Conservation (phyloP, 2,113 vertebrate species). For the Zosterops japonicus region DNA sequence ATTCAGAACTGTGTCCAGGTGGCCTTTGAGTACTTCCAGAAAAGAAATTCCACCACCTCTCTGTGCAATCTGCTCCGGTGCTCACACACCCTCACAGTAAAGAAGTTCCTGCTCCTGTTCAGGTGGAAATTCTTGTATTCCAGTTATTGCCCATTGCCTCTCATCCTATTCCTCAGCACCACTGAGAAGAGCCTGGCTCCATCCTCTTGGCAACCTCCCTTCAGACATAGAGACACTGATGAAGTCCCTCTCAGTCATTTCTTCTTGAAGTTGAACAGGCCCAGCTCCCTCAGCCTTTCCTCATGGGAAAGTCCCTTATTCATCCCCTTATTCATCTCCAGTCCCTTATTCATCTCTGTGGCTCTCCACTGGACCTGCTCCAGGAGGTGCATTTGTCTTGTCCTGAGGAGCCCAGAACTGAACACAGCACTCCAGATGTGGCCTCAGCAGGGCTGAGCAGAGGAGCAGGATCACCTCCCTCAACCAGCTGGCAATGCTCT, state of each 20-base stretch:
- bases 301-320: rapidly evolving
- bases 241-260: neutral
- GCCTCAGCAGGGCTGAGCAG: neutral
- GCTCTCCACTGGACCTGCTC: neutral
- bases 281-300: neutral
- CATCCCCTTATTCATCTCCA: no score
- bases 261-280: neutral
- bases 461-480: neutral
- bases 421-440: neutral
- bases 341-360: rapidly evolving
- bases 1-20: neutral
- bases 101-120: neutral
- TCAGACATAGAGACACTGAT: neutral
- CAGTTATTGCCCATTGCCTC: neutral
- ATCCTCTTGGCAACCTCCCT: neutral
- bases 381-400: neutral
- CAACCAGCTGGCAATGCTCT: rapidly evolving
- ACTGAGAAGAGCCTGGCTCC: neutral
- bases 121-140: neutral
- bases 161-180: neutral
- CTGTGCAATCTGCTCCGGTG: neutral
- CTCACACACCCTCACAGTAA: neutral
- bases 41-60: neutral
- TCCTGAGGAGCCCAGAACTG: neutral
- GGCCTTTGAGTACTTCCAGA: neutral